Percentiles rank a stretch among this genome's conserved stretches.
Conservation (phyloP, 2,797 vertebrate genomes). For the Anableps anableps region DNA sequence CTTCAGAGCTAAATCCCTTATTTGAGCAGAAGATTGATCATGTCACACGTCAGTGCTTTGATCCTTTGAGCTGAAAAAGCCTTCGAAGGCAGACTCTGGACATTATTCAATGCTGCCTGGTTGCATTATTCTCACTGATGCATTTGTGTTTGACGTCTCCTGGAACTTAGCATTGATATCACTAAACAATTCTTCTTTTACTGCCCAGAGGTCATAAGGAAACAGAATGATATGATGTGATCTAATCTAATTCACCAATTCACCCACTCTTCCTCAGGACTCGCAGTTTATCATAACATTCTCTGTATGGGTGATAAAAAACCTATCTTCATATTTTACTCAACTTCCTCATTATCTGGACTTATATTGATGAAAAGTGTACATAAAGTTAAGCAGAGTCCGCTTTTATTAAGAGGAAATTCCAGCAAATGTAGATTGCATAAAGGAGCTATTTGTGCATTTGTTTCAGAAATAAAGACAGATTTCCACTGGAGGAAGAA, state of each 20-base stretch:
- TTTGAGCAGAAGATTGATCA: constrained; percentile 45
- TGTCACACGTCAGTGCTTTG: constrained; percentile 48
- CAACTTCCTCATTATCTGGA: constrained; percentile 24
- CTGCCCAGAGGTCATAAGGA: constrained; percentile 8
- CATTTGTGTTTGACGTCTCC: background rate
- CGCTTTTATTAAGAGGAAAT: constrained; percentile 32
- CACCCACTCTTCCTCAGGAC: background rate
- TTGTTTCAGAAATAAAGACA: constrained; percentile 27
- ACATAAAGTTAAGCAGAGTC: constrained; percentile 14
- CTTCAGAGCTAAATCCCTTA: constrained; percentile 35
- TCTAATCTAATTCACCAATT: background rate
- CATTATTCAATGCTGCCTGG: constrained; percentile 2
- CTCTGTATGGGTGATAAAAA: background rate
- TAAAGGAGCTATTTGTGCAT: constrained; percentile 18
- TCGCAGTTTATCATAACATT: background rate
- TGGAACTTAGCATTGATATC: background rate
- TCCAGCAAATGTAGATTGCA: constrained; percentile 27
- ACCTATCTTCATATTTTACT: background rate
- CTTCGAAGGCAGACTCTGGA: constrained; percentile 5
- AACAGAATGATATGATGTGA: constrained; percentile 16
- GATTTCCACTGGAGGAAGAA: constrained; percentile 44
- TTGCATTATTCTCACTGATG: constrained; percentile 1
- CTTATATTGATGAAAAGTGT: constrained; percentile 26
- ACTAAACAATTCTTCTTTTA: background rate
- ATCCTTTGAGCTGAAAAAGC: constrained; percentile 31